Base-by-base conservation (phyloP, 2,797 vertebrate genomes). In the Esox lucius region DNA sequence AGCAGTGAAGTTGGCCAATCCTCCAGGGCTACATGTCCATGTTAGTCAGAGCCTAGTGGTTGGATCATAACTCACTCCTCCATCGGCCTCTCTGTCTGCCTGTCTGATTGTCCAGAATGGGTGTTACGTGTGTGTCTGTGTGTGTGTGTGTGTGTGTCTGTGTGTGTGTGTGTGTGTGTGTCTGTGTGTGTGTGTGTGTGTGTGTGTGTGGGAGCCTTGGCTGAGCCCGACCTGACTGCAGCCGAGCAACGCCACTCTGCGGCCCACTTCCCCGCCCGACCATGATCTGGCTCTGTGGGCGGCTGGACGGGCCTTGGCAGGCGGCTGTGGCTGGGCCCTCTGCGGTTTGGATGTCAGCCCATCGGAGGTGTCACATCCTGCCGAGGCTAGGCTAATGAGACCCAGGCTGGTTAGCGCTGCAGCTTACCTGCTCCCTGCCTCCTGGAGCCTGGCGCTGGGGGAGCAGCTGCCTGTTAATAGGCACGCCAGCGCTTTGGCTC, bases 11-110 rank as follows among this genome's bases (percentile, higher is more conserved):
- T 12, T 4, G n/a, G 22, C 56, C 9, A 68, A 26, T 66, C 56
- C 71, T 17, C 68, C 71, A 42, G 80, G 80, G 76, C 78, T 75
- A 83, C 80, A 82, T 79, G 65, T 65, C 51, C 3, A 13, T 64
- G 76, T 76, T 75, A 66, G 28, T 28, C 70, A 74, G 69, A 77
- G 75, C 75, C 68, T 67, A 70, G 46, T 69, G 68, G 66, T 70
- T 46, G 65, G 73, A 65, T 68, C 71, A 75, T 78, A 78, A 78
- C 78, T 83, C 77, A 64, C 71, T 49, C 70, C 42, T 4, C 42
- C 42, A 2, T 72, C 72, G 71, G 73, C 51, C 68, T 51, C 42
- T 24, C 64, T 35, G 51, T 56, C 33, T 46, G 33, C 67, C 19
- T 28, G 26, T 51, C 39, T 48, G 17, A 62, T 48, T 64, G 31